phyloP scores from a whole-genome alignment of 2,797 vertebrate species.

The Danio aesculapii region DNA sequence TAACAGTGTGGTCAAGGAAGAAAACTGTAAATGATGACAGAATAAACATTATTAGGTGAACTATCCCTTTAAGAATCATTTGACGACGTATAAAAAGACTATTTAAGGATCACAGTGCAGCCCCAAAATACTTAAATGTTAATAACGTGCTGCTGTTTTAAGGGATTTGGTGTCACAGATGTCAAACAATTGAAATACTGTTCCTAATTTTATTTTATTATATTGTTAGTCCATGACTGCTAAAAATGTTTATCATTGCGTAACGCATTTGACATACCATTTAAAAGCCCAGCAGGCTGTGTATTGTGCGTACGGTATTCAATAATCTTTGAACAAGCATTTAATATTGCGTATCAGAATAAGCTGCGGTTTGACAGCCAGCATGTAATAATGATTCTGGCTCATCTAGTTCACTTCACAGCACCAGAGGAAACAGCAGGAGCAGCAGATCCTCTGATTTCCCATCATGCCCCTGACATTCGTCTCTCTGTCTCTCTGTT shows the following conservation, averaged over 20 bases:
- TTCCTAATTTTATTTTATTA: too few relatives aligned
- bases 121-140: too few relatives aligned
- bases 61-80: too few relatives aligned
- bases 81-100: too few relatives aligned
- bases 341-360: not conserved
- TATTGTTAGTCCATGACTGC: not conserved
- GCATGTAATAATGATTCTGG: not conserved
- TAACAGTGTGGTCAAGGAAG: too few relatives aligned
- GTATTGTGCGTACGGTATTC: not conserved
- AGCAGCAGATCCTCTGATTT: conserved; percentile 23
- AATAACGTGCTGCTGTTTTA: too few relatives aligned
- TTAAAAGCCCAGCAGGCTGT: not conserved
- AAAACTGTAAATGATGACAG: too few relatives aligned
- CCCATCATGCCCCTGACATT: not conserved
- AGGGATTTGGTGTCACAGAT: too few relatives aligned
- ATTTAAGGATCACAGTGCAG: too few relatives aligned
- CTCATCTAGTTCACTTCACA: conserved; percentile 22
- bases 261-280: not conserved
- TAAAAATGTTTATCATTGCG: not conserved
- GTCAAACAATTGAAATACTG: too few relatives aligned
- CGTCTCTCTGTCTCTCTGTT: conserved; percentile 7
- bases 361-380: not conserved
- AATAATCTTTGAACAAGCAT: not conserved
- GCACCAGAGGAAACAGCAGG: conserved; percentile 7
- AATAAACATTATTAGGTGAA: too few relatives aligned